Evolutionary conservation across 1,140 invertebrate species (phyloP).

Genomic region (Myzus persicae): DNA sequence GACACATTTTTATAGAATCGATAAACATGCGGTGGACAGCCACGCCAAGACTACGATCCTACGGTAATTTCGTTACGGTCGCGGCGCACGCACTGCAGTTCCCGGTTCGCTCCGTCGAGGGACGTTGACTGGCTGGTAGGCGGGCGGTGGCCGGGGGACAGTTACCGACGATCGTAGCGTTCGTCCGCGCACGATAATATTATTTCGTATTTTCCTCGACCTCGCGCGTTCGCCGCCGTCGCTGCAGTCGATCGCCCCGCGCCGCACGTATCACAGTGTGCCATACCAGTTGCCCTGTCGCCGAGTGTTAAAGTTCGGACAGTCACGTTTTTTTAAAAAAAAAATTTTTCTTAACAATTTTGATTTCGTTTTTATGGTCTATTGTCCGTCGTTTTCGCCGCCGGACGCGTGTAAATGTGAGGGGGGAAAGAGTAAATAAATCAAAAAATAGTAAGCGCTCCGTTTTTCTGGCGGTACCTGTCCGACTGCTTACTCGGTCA

Average conservation of each 20-base stretch:
- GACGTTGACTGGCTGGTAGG: constrained; percentile 7
- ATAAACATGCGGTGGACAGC: background rate
- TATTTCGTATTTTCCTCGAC: constrained; percentile 47
- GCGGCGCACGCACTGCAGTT: constrained; percentile 19
- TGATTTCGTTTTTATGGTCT: background rate
- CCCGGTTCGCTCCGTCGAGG: constrained; percentile 29
- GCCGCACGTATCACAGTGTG: background rate
- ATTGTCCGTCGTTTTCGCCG: background rate
- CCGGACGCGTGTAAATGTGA: background rate
- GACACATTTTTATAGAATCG: constrained; percentile 9
- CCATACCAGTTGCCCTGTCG: background rate
- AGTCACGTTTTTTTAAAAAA: background rate
- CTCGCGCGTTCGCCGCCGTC: constrained; percentile 5
- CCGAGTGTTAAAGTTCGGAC: background rate
- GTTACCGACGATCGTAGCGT: background rate
- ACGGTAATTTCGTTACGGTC: constrained; percentile 51
- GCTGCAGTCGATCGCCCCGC: constrained; percentile 50
- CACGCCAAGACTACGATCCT: background rate
- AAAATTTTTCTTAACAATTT: background rate
- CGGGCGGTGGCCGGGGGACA: background rate
- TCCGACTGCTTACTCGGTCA: background rate
- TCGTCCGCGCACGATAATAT: background rate
- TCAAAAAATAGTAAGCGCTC: background rate
- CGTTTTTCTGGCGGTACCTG: background rate
- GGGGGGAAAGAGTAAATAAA: background rate